Evolutionary conservation across 92 coral and sea anemone genomes (phyloP).

Genomic region (Zoanthus gigantus): DNA sequence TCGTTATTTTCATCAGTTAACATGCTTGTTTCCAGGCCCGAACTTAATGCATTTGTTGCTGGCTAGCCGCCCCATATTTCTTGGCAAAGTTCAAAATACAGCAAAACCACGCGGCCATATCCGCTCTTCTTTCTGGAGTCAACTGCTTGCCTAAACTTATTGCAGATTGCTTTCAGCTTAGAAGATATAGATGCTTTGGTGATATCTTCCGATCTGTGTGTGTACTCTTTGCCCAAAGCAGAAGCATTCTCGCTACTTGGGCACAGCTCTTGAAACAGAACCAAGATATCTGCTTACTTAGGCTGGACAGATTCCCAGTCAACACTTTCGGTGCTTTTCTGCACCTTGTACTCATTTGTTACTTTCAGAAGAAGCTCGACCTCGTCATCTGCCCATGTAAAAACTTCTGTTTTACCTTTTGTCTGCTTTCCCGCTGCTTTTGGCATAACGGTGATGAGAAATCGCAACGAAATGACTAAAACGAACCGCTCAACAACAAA

Average conservation of each 20-base stretch:
- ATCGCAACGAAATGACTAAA: too few species aligned
- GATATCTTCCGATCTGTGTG: conserved; percentile 44
- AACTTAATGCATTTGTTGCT: conserved; percentile 44
- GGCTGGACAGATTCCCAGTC: conserved; percentile 60
- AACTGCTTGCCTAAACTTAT: conserved; percentile 52
- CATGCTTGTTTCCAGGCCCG: conserved; percentile 16
- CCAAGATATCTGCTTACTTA: conserved; percentile 56
- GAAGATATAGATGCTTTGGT: conserved; percentile 53
- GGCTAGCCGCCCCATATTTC: conserved; percentile 72
- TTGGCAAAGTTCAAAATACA: conserved; percentile 63
- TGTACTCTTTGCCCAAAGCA: conserved; percentile 49
- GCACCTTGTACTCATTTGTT: background rate
- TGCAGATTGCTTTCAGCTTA: conserved; percentile 53
- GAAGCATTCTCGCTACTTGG: conserved; percentile 25
- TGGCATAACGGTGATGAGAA: too few species aligned
- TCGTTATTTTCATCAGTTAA: background rate
- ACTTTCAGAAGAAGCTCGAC: conserved; percentile 4
- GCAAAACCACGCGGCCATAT: conserved; percentile 48
- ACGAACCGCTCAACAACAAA: too few species aligned
- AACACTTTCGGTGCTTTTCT: conserved; percentile 25
- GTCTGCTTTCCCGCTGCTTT: too few species aligned
- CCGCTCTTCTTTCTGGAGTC: conserved; percentile 42
- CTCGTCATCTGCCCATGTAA: background rate
- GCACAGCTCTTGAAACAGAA: background rate
- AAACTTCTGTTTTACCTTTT: background rate